Evolutionary conservation across 53 echinoderm and acorn worm genomes (phyloP), one percentile per base, ranked within the genome.

Genomic region (Arbacia lixula): DNA sequence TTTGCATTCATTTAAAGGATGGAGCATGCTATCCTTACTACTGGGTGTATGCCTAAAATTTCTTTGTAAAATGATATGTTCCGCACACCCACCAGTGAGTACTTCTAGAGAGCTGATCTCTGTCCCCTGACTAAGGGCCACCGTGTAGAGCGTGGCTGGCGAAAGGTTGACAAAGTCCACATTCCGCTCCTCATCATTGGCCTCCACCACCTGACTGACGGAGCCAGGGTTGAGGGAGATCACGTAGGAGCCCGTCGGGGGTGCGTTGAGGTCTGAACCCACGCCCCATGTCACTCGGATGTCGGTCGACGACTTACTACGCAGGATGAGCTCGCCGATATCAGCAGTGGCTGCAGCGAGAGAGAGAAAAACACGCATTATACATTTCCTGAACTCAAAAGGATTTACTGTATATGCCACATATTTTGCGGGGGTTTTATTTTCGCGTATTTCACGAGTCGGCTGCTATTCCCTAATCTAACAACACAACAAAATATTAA

Each of bases 281-380:
- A 78, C 26, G 27, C 79, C 79, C 79, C 79, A 78, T 8, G 79
- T 78, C 16, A 78, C 36, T 10, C 25, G 34, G 29, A 78, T 78
- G 3, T 36, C 14, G 37, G 1, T 38, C 25, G 58, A 14, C 2
- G 79, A 22, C 42, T 78, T 78, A 2, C 28, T 1, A 5, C 79
- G 58, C 3, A 78, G 39, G 28, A 78, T 26, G 1, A 78, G 61
- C 41, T 78, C 22, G 16, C 79, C 79, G 40, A 39, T 4, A 6
- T 39, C 3, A 1, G 79, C 60, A 28, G 40, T 21, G 9, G 25
- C 79, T 78, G 36, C 36, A 17, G 26, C 27, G 12, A 17, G 2
- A 58, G 60, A n/a, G 50, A 50, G 12, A 50, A n/a, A 12, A 14
- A 12, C 50, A 50, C 50, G 50, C 12, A 12, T 19, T 19, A 0